Evolutionary conservation across 92 coral and sea anemone genomes (phyloP), one percentile per base, ranked within the genome.

Genomic region (Porites rus): DNA sequence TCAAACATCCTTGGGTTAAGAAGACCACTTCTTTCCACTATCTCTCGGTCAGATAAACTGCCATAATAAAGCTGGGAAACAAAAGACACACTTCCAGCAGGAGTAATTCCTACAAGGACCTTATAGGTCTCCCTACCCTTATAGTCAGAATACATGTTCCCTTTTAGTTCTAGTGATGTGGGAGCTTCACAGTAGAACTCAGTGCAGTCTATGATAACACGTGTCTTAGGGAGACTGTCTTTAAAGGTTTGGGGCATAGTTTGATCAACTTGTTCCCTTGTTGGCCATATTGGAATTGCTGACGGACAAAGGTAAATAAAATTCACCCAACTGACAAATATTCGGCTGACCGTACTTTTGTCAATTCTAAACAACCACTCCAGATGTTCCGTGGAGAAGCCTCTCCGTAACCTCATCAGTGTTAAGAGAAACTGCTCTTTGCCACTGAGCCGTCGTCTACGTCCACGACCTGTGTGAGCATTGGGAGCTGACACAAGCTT

Each of bases 191-290:
- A 66, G 43, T 63, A 70, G 24, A 88, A 46, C 69, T 88, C 91
- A 17, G 91, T 82, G 61, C 91, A 88, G 78, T 88, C 91, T 53
- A 88, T 60, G 21, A 88, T 88, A 14, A 74, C 81, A 17, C 88
- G 65, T 46, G 91, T 88, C 66, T 61, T 88, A 17, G 88, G 91
- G 76, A 54, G 82, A 51, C 78, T 79, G 58, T 69, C 86, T 79
- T 25, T 25, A 25, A 25, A 25, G 28, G 28, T 25, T 25, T 25
- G 28, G 28, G 28, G 28, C 28, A 25, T 87, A 59, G 78, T 65
- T 60, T 20, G 70, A 72, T 77, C 22, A 4, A 87, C 79, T 61
- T 77, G 67, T 24, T 87, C 79, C 25, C 90, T 85, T 8, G 90
- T 43, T 73, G 90, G 83, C 93, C 90, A 90, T n/a, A 25, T 25